Conservation (phyloP, 2,797 vertebrate genomes). For the Morus bassanus region DNA sequence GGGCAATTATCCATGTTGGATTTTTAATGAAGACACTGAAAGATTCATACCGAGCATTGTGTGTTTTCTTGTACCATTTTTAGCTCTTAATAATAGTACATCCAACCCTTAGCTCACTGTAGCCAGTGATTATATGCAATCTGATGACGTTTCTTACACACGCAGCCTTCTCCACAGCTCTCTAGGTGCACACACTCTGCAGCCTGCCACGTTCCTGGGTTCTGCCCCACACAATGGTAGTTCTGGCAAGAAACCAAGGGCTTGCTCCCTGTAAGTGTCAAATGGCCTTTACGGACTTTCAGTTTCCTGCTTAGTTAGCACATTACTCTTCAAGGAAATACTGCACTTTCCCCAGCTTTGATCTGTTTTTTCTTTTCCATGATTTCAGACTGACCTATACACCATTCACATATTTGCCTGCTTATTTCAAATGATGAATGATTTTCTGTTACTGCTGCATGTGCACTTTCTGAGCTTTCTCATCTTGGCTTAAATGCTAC, state of each 20-base stretch:
- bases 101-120: not conserved
- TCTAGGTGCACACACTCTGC: not conserved
- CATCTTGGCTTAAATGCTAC: conserved; percentile 5
- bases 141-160: fast-evolving
- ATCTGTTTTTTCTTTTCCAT: not conserved
- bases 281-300: not conserved
- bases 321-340: not conserved
- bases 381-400: not conserved
- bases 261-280: not conserved
- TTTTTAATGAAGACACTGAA: not conserved
- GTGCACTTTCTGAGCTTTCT: not conserved
- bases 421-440: not conserved
- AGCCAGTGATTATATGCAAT: not conserved
- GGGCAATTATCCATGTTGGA: not conserved
- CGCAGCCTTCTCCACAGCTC: not conserved
- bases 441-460: not conserved
- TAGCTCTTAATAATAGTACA: not conserved
- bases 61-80: not conserved
- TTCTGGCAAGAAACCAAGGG: not conserved
- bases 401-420: not conserved
- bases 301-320: not conserved
- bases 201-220: not conserved
- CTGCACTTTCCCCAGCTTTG: not conserved
- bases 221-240: not conserved
- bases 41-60: not conserved